A percentile compares a stretch with the other conserved stretches of the same genome.
Evolutionary conservation across 1,140 invertebrate genomes (phyloP).

Genomic region (Caenorhabditis brenneri): DNA sequence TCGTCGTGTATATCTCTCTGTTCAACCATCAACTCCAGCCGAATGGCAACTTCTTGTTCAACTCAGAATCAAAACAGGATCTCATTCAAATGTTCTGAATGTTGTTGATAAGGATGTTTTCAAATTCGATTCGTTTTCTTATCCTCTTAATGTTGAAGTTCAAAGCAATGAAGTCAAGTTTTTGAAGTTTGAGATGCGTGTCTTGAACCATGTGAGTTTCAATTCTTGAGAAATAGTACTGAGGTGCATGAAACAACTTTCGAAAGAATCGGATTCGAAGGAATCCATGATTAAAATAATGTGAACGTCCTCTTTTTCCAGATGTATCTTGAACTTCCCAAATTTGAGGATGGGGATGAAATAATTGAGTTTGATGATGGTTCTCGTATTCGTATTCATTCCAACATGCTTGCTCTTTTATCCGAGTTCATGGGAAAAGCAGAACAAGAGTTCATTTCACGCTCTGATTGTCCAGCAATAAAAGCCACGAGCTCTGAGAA

Average conservation of each 20-base stretch:
- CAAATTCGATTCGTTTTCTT: constrained; percentile 1
- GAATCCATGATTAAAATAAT: no score
- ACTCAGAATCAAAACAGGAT: constrained; percentile 26
- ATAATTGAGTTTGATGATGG: constrained; percentile 26
- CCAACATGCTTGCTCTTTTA: not conserved
- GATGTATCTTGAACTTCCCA: constrained; percentile 7
- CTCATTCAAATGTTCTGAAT: not conserved
- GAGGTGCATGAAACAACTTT: no score
- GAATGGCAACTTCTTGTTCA: constrained; percentile 31
- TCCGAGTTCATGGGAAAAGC: not conserved
- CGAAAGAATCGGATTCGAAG: no score
- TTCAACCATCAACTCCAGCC: not conserved
- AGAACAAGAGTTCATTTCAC: constrained; percentile 8
- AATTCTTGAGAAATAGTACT: no score
- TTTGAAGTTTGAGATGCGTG: constrained; percentile 10
- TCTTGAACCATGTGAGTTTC: not conserved
- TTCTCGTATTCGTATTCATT: constrained; percentile 9
- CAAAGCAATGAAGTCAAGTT: not conserved
- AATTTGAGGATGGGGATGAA: constrained; percentile 10
- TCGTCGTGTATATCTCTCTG: not conserved
- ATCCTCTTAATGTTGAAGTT: not conserved
- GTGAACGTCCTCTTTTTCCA: not conserved
- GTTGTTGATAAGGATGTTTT: constrained; percentile 27
- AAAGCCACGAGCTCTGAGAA: constrained; percentile 5
- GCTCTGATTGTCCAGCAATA: constrained; percentile 12